Percentiles rank a stretch among this genome's conserved stretches.
phyloP scores from a whole-genome alignment of 2,797 vertebrate species.

The Forpus xanthops region DNA sequence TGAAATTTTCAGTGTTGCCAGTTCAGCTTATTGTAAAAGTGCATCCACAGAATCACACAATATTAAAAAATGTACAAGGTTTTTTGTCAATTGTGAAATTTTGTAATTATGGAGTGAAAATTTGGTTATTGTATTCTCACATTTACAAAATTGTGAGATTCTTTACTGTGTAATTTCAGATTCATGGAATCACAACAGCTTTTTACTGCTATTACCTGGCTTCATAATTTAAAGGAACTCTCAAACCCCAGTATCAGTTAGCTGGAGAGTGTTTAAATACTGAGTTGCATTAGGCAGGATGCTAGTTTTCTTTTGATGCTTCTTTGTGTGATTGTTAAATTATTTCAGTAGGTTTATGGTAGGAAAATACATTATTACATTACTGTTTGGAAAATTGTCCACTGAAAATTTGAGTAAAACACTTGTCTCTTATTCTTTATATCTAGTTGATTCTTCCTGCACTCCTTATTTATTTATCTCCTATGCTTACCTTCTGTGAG shows the following conservation, averaged over 20 bases:
- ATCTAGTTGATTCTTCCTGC: slow-evolving; percentile 92
- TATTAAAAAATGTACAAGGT: not conserved
- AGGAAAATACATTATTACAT: not conserved
- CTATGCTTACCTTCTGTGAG: slow-evolving; percentile 96
- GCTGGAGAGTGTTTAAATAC: not conserved
- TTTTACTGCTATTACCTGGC: not conserved
- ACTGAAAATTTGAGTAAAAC: slow-evolving; percentile 73
- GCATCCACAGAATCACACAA: not conserved
- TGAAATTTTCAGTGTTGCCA: not conserved
- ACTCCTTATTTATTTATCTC: slow-evolving; percentile 95
- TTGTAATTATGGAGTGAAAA: not conserved
- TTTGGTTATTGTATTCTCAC: not conserved
- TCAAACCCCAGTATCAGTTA: not conserved
- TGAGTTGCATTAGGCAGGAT: not conserved
- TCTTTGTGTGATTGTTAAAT: not conserved
- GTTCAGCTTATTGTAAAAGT: not conserved
- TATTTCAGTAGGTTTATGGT: not conserved
- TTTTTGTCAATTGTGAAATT: not conserved
- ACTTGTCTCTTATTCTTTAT: slow-evolving; percentile 88
- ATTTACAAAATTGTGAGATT: not conserved
- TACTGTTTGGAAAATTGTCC: slow-evolving; percentile 8
- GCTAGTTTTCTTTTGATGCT: not conserved
- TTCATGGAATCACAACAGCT: not conserved
- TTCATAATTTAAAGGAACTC: not conserved
- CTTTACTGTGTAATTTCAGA: not conserved